Percentiles rank a stretch among this genome's conserved stretches.
Evolutionary conservation across 2,797 vertebrate species (phyloP).

Genomic region (Lutra lutra): DNA sequence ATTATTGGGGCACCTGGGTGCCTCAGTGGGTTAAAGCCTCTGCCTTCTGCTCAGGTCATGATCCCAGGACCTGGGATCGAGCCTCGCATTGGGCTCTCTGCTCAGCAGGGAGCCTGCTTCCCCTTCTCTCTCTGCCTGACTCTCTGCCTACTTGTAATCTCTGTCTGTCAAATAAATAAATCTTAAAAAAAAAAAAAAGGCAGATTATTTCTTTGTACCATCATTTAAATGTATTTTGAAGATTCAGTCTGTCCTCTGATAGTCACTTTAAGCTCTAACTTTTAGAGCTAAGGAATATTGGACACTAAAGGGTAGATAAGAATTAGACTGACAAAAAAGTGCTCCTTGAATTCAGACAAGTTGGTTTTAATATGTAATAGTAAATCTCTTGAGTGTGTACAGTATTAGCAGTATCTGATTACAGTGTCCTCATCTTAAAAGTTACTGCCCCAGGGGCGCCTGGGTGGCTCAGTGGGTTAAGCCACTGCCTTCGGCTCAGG

Average conservation of each 20-base stretch:
- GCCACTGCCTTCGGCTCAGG: too few species aligned
- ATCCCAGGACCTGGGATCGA: too few species aligned
- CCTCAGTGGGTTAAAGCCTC: too few species aligned
- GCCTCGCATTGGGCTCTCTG: too few species aligned
- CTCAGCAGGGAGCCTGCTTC: too few species aligned
- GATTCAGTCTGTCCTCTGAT: not conserved
- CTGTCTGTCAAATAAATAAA: too few species aligned
- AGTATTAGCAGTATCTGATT: not conserved
- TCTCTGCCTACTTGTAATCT: too few species aligned
- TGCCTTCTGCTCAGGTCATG: too few species aligned
- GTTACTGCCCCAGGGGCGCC: not conserved
- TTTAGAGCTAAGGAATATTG: conserved; percentile 22
- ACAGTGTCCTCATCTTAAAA: not conserved
- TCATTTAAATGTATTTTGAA: not conserved
- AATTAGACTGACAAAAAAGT: not conserved
- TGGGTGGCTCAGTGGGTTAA: too few species aligned
- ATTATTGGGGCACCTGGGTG: not conserved
- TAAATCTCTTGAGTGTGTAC: not conserved
- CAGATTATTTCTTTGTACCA: not conserved
- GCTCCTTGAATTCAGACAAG: not conserved
- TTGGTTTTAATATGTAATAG: not conserved
- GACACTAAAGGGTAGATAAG: not conserved
- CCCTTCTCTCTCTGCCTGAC: too few species aligned
- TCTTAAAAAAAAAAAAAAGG: not conserved
- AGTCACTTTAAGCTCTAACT: not conserved